Percentiles rank a stretch among this genome's conserved stretches.
Conservation (phyloP, 2,113 vertebrate genomes). For the Marmota flaviventris region DNA sequence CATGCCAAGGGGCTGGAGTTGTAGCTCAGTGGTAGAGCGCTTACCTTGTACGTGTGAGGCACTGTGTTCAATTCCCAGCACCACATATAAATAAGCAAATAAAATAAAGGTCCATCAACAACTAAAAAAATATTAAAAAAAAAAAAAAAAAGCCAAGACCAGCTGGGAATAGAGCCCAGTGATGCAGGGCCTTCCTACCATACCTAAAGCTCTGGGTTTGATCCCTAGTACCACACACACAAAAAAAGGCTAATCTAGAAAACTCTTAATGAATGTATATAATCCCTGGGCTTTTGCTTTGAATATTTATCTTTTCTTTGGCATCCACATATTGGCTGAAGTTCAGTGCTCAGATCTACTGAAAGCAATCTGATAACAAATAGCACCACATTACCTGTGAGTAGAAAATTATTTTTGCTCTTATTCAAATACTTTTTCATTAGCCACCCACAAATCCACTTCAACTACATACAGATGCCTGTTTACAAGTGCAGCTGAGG, state of each 20-base stretch:
- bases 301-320: not conserved
- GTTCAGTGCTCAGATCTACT: not conserved
- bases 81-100: too few species aligned
- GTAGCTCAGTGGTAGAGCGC: not conserved
- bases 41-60: too few species aligned
- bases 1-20: not conserved
- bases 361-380: conserved; percentile 21
- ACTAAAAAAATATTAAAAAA: too few species aligned
- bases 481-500: not conserved
- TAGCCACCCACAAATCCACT: not conserved
- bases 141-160: too few species aligned
- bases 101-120: too few species aligned
- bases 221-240: not conserved
- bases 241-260: conserved; percentile 13
- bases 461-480: not conserved
- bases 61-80: too few species aligned
- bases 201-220: not conserved
- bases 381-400: not conserved
- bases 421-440: conserved; percentile 45
- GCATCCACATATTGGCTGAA: not conserved
- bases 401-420: conserved; percentile 41
- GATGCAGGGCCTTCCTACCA: too few species aligned
- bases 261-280: conserved; percentile 23
- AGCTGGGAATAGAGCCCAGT: too few species aligned
- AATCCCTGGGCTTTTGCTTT: conserved; percentile 48